Evolutionary conservation across 2,797 vertebrate genomes (phyloP), one percentile per base, ranked within the genome.

Genomic region (Numenius phaeopus): DNA sequence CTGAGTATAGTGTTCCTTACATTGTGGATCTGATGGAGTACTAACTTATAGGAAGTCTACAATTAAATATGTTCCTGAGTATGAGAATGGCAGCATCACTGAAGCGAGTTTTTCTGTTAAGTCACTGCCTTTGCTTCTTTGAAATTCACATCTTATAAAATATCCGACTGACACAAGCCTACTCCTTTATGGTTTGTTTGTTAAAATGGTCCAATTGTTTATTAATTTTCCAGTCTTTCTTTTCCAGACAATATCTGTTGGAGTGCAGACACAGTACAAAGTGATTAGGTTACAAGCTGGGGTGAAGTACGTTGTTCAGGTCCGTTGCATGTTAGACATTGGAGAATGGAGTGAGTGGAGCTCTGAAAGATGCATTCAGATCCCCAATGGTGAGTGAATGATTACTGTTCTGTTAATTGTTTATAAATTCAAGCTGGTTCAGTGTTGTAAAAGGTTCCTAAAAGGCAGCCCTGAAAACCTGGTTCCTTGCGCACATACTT

Each of bases 311-410:
- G 0, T 72, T 66, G 97, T 99, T 23, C 98, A 99, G 96, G 98
- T 99, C 88, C 99, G 99, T 81, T 99, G 99, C 91, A 99, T 98
- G 69, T 98, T 99, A 3, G 98, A 99, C 85, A 98, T 98, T 10
- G 99, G 99, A 75, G 98, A 98, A 76, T 99, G 99, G 99, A 99
- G 99, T 19, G 98, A 99, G 81, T 99, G 99, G 99, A 99, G 98
- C 88, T 58, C 77, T 1, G 62, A 90, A 87, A 92, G 24, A 66
- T 6, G 0, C n/a, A 66, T 97, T 78, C 80, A 62, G 58, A 82
- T 95, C 21, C 90, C 90, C 12, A 87, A 8, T 10, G 73, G 96
- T 96, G 40, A 87, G 94, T 47, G 11, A 22, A 54, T 42, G 26
- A 62, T 39, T 69, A 24, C 13, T 79, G 10, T 50, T 81, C 44